Percentiles rank a stretch among this genome's conserved stretches.
Conservation (phyloP, 2,797 vertebrate genomes). For the Myotis findleyi region DNA sequence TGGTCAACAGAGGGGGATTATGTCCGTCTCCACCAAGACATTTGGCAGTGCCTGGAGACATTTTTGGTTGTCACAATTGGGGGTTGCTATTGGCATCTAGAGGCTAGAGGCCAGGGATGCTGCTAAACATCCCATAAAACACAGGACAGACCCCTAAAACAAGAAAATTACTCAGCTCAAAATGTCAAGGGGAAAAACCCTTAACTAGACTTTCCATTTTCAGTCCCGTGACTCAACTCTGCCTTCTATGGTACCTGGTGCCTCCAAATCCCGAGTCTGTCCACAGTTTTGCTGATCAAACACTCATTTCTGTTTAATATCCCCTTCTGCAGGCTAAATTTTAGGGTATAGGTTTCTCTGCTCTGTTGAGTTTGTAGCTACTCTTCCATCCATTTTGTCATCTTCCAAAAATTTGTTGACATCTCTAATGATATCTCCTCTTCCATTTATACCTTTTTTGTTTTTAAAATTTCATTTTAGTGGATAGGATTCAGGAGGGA, state of each 20-base stretch:
- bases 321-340: constrained; percentile 33
- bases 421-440: constrained; percentile 58
- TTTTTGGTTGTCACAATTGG: background rate
- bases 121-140: constrained; percentile 11
- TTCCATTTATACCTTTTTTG: constrained; percentile 44
- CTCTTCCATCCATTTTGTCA: constrained; percentile 65
- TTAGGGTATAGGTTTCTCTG: constrained; percentile 55
- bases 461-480: constrained; percentile 66
- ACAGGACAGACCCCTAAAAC: background rate
- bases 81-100: background rate
- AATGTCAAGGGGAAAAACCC: constrained; percentile 50
- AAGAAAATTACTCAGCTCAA: constrained; percentile 36
- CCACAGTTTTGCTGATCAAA: constrained; percentile 27
- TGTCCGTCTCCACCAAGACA: background rate
- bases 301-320: constrained; percentile 12
- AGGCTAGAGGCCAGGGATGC: background rate
- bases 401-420: constrained; percentile 61
- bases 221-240: constrained; percentile 45
- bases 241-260: constrained; percentile 63
- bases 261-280: constrained; percentile 49
- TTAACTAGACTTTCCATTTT: constrained; percentile 46
- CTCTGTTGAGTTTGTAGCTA: constrained; percentile 47
- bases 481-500: constrained; percentile 28
- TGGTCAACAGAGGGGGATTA: background rate
- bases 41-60: background rate